A percentile compares a stretch with the other conserved stretches of the same genome.
phyloP scores from a whole-genome alignment of 1,140 invertebrate species.

The Bombus turneri region DNA sequence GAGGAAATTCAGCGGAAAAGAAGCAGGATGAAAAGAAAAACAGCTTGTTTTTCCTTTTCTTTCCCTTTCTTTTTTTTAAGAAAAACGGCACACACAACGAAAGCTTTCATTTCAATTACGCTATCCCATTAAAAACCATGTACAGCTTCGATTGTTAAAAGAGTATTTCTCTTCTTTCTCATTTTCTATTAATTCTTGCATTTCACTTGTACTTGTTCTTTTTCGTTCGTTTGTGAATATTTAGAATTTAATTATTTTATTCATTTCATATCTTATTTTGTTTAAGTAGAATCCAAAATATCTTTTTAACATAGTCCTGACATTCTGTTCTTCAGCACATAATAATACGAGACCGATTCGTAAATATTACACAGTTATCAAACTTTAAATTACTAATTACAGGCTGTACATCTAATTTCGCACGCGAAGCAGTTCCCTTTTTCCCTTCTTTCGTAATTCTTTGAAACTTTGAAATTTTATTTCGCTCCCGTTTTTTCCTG shows the following conservation, averaged over 20 bases:
- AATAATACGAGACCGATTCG: neutral
- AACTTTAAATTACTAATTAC: slow-evolving; percentile 16
- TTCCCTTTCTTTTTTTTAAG: neutral
- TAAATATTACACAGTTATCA: neutral
- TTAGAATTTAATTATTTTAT: neutral
- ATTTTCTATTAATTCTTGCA: neutral
- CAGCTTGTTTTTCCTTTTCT: neutral
- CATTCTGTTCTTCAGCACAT: too few relatives aligned
- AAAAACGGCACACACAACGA: slow-evolving; percentile 5
- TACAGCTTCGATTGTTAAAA: neutral
- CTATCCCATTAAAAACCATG: neutral
- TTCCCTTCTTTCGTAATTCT: neutral
- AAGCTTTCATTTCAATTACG: slow-evolving; percentile 70
- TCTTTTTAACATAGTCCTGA: too few relatives aligned
- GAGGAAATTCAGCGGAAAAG: slow-evolving; percentile 52
- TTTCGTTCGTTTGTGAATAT: neutral
- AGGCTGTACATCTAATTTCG: neutral
- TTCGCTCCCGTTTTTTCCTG: neutral
- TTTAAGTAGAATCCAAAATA: too few relatives aligned
- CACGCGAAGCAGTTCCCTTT: neutral
- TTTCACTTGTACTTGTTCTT: neutral
- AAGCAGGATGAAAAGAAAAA: slow-evolving; percentile 26
- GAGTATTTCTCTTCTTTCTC: neutral
- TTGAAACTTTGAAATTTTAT: slow-evolving; percentile 25
- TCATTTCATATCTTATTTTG: too few relatives aligned